Conservation (phyloP, 2,888 invertebrate species). For the Lasioglossum zephyrum region DNA sequence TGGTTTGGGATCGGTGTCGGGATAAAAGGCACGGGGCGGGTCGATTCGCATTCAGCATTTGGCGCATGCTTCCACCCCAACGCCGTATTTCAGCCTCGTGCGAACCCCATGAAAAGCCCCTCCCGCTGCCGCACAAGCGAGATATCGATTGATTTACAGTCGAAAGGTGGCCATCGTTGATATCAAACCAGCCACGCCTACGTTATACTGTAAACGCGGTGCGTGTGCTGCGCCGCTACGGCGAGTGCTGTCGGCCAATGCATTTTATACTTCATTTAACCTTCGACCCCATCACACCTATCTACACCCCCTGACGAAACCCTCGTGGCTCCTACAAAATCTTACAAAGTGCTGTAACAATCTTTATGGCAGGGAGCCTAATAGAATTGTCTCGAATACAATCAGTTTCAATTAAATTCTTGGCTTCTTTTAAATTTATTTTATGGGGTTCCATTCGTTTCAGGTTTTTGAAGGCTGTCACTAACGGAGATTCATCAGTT, state of each 20-base stretch:
- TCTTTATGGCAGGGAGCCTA: not conserved
- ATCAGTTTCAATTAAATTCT: not conserved
- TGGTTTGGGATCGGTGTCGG: slow-evolving; percentile 58
- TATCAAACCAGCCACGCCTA: slow-evolving; percentile 83
- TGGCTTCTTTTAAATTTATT: not conserved
- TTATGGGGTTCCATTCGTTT: not conserved
- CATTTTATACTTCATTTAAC: slow-evolving; percentile 66
- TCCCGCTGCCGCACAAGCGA: slow-evolving; percentile 64
- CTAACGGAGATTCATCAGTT: not conserved
- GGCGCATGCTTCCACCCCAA: slow-evolving; percentile 79
- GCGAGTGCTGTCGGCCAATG: slow-evolving; percentile 61
- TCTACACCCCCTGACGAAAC: not conserved
- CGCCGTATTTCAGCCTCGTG: slow-evolving; percentile 58
- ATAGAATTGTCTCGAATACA: not conserved
- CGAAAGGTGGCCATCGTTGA: slow-evolving; percentile 84
- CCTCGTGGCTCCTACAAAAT: slow-evolving; percentile 8
- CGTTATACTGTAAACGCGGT: slow-evolving; percentile 68
- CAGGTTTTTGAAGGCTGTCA: not conserved
- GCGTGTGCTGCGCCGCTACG: slow-evolving; percentile 57
- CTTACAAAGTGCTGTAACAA: not conserved
- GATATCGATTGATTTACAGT: slow-evolving; percentile 84
- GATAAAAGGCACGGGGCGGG: slow-evolving; percentile 79
- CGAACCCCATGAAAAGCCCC: slow-evolving; percentile 72
- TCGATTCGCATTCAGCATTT: slow-evolving; percentile 78
- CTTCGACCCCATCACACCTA: slow-evolving; percentile 19